phyloP scores from a whole-genome alignment of 2,113 vertebrate genomes.

The Plectropomus leopardus region DNA sequence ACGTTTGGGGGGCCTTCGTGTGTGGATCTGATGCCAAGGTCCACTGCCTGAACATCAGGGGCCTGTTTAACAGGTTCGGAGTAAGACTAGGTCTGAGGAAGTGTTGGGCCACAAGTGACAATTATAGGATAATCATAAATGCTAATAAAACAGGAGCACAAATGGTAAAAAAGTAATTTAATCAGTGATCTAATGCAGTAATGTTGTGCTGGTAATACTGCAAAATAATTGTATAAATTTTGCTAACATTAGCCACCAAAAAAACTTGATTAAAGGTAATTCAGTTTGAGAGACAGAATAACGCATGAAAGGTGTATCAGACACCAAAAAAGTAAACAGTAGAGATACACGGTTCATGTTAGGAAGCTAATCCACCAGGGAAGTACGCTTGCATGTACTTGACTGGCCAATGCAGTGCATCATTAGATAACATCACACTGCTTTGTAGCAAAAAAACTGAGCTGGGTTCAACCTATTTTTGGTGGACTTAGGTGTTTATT shows the following conservation, averaged over 20 bases:
- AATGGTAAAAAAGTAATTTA: no score
- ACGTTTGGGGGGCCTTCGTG: no score
- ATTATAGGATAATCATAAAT: not conserved
- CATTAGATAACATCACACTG: not conserved
- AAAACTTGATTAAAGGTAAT: not conserved
- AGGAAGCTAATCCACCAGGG: not conserved
- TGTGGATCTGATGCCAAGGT: no score
- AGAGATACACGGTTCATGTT: not conserved
- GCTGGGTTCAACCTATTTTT: not conserved
- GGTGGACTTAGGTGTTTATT: not conserved
- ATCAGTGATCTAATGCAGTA: not conserved
- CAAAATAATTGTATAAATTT: not conserved
- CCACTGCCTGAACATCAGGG: no score
- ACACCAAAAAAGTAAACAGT: not conserved
- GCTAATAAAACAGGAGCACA: no score
- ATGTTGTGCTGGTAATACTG: not conserved
- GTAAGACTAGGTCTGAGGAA: not conserved
- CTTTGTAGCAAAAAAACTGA: not conserved
- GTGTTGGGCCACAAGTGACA: not conserved
- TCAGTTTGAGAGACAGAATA: slow-evolving; percentile 1
- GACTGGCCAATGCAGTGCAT: not conserved
- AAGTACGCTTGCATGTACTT: not conserved
- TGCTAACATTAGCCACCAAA: not conserved
- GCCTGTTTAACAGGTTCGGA: no score
- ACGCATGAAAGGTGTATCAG: not conserved